These are phyloP conservation scores for Malacoraja senta DNA, from an alignment of 2,797 vertebrate genomes.

Conservation along the genomic window DNA sequence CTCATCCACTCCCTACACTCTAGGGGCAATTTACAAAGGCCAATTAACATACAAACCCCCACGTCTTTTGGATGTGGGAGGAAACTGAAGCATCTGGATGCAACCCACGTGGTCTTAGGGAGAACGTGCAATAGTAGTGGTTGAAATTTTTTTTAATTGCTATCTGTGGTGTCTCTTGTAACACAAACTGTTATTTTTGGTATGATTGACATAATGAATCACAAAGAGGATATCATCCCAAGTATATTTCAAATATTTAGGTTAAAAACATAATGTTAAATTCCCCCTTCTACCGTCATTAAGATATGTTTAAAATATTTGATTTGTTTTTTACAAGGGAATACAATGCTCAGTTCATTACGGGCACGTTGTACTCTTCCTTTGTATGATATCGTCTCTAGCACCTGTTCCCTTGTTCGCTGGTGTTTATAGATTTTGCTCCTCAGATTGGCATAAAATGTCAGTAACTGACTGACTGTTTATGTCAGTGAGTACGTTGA, in stretches of 20 bases:
- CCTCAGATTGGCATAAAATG: constrained; percentile 7
- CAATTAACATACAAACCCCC: too few species aligned
- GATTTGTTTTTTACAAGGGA: not conserved
- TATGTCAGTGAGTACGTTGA: constrained; percentile 29
- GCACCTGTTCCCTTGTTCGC: constrained; percentile 21
- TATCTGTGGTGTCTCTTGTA: too few species aligned
- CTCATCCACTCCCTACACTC: too few species aligned
- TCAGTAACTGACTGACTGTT: constrained; percentile 32
- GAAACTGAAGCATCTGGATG: too few species aligned
- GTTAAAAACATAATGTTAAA: not conserved
- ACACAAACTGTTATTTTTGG: not conserved
- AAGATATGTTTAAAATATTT: not conserved
- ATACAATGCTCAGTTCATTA: too few species aligned
- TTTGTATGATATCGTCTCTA: not conserved
- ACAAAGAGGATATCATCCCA: not conserved
- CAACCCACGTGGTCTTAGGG: too few species aligned
- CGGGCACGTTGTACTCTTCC: not conserved
- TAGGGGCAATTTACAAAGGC: too few species aligned
- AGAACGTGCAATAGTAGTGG: too few species aligned
- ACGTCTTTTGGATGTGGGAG: too few species aligned
- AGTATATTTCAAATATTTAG: not conserved
- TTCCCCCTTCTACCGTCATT: not conserved
- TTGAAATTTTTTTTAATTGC: too few species aligned
- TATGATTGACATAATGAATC: not conserved
- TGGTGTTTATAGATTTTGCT: constrained; percentile 3